A percentile compares a stretch with the other conserved stretches of the same genome.
Evolutionary conservation across 2,888 invertebrate genomes (phyloP).

Genomic region (Steromphala cineraria): DNA sequence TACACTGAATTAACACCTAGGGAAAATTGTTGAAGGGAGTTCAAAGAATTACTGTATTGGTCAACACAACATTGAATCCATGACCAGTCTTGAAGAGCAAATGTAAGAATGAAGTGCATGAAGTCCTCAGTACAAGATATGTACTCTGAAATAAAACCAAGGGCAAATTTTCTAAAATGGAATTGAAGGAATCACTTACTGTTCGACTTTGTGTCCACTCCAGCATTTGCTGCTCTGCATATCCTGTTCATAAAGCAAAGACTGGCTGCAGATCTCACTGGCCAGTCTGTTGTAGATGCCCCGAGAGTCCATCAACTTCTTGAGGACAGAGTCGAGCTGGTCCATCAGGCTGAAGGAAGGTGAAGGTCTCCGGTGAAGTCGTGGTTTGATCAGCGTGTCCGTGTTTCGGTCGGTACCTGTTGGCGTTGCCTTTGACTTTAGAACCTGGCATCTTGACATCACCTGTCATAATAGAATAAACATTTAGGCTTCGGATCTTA

Average conservation of each 20-base stretch:
- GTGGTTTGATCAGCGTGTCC: not conserved
- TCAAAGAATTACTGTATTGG: no score
- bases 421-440: not conserved
- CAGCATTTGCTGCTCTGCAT: slow-evolving; percentile 72
- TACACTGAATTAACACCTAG: no score
- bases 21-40: no score
- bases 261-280: slow-evolving; percentile 50
- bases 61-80: no score
- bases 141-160: no score
- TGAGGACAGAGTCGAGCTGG: slow-evolving; percentile 38
- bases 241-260: slow-evolving; percentile 48
- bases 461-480: not conserved
- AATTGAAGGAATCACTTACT: slow-evolving; percentile 36
- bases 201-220: slow-evolving; percentile 54
- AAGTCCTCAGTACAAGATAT: no score
- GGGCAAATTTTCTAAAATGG: no score
- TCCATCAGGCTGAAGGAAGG: slow-evolving; percentile 31
- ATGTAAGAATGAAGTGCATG: no score
- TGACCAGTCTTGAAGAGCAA: no score
- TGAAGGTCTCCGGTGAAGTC: slow-evolving; percentile 22
- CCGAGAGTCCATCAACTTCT: slow-evolving; percentile 46
- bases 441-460: not conserved
- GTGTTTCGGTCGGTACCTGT: not conserved
- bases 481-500: no score
- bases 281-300: slow-evolving; percentile 56